Conservation (phyloP, 2,888 invertebrate genomes). For the Cheiracanthium punctorium region DNA sequence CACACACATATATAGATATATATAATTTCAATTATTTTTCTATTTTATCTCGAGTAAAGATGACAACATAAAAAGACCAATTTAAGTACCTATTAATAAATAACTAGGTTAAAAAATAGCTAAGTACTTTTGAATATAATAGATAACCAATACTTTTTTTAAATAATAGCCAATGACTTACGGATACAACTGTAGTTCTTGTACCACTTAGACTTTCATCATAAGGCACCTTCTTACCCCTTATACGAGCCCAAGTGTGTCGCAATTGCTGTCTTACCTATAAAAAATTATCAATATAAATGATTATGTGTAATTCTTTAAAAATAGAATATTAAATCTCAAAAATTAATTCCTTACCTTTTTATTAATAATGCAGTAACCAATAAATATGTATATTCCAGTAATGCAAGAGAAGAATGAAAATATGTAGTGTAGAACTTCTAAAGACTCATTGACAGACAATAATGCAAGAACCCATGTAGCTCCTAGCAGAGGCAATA, state of each 20-base stretch:
- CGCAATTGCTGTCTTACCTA: slow-evolving; percentile 69
- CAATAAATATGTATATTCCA: slow-evolving; percentile 88
- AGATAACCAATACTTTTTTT: not conserved
- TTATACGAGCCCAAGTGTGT: slow-evolving; percentile 81
- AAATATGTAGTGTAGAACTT: slow-evolving; percentile 85
- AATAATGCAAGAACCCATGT: slow-evolving; percentile 91
- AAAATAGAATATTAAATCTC: no score
- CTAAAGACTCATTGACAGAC: slow-evolving; percentile 84
- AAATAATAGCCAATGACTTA: no score
- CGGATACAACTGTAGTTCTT: slow-evolving; percentile 78
- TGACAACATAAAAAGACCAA: no score
- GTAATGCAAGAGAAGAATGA: slow-evolving; percentile 86
- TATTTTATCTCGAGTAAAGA: no score
- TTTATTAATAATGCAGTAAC: slow-evolving; percentile 90
- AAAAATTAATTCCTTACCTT: slow-evolving; percentile 79
- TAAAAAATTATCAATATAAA: no score
- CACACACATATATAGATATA: no score
- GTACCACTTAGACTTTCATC: slow-evolving; percentile 79
- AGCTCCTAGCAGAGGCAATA: slow-evolving; percentile 87
- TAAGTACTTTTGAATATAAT: not conserved
- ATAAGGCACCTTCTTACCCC: slow-evolving; percentile 78
- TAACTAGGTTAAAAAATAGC: not conserved
- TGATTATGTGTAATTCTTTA: no score
- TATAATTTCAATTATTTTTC: no score
- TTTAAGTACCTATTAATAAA: not conserved